Base-by-base conservation (phyloP, 2,113 vertebrate genomes). In the Salminus brasiliensis region DNA sequence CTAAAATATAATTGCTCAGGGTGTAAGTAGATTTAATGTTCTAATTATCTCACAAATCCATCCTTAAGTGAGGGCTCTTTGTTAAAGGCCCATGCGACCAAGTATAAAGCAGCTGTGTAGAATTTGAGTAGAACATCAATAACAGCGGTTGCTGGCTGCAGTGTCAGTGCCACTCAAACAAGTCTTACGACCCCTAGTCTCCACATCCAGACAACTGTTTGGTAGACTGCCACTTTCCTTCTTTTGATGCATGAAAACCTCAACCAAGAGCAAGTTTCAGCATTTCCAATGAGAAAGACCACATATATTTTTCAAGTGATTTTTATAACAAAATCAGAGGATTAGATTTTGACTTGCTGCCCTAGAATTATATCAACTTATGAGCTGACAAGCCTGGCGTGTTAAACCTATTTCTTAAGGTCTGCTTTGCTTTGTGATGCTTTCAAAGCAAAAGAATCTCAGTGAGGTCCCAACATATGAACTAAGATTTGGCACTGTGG, bases 231-330 rank as follows among this genome's bases (percentile, higher is more conserved):
- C 43, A 15, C 2, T 23, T 62, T 74, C 12, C 43, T 57, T 59
- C 21, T 47, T 18, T 49, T 21, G 12, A 65, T 34, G 32, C 43
- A 53, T 25, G 45, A 53, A 53, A 81, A 45, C 11, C 23, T 8
- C 12, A 59, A 49, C 68, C 68, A 65, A 63, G 25, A 41, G 16
- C 68, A 72, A 65, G 68, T 63, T 53, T 63, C 68, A 72, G 15
- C 30, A 63, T 72, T 79, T 73, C 78, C 69, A 79, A 30, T 53
- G 55, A 79, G 5, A 59, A 72, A 70, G 27, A 36, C 25, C 43
- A 67, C 41, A 30, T 2, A 62, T 29, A 67, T 34, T 18, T 18
- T 69, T 41, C 9, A 74, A 43, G 49, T 34, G 16, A 49, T 27
- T 67, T 79, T 72, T 41, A 65, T 49, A 66, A 66, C 32, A 66